A percentile compares a stretch with the other conserved stretches of the same genome.
Evolutionary conservation across 2,888 invertebrate species (phyloP).

Genomic region (Temnothorax rugatulus): DNA sequence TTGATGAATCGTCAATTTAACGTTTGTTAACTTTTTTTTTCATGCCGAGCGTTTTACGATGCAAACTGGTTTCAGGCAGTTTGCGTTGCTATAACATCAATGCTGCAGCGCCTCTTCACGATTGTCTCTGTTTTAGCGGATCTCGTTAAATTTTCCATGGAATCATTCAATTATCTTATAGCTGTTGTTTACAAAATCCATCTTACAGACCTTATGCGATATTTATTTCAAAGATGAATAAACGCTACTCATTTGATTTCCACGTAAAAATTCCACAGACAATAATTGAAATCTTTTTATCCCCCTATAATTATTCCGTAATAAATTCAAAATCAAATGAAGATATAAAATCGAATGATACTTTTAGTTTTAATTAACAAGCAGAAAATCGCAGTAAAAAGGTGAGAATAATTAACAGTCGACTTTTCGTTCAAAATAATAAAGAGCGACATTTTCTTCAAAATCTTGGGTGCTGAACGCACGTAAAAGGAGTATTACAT

Average conservation of each 20-base stretch:
- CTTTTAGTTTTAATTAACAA: neutral
- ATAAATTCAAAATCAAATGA: neutral
- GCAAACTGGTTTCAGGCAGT: constrained; percentile 43
- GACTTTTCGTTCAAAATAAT: neutral
- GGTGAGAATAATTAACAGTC: neutral
- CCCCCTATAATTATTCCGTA: neutral
- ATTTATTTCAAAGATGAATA: neutral
- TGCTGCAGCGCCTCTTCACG: neutral
- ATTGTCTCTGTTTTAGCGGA: neutral
- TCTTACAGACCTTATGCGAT: neutral
- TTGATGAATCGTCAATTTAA: constrained; percentile 35
- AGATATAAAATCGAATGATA: neutral
- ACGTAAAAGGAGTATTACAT: neutral
- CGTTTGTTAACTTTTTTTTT: constrained; percentile 41
- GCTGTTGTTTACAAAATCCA: neutral
- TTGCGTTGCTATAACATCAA: neutral
- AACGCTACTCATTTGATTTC: neutral
- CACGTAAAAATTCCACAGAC: neutral
- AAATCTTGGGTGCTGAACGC: neutral
- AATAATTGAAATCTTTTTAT: neutral
- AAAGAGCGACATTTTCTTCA: neutral
- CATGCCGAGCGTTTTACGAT: neutral
- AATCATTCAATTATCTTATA: neutral
- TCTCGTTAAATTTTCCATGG: neutral
- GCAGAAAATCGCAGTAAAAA: neutral